phyloP scores from a whole-genome alignment of 1,140 invertebrate genomes.

The Druon quercuslanigerum region DNA sequence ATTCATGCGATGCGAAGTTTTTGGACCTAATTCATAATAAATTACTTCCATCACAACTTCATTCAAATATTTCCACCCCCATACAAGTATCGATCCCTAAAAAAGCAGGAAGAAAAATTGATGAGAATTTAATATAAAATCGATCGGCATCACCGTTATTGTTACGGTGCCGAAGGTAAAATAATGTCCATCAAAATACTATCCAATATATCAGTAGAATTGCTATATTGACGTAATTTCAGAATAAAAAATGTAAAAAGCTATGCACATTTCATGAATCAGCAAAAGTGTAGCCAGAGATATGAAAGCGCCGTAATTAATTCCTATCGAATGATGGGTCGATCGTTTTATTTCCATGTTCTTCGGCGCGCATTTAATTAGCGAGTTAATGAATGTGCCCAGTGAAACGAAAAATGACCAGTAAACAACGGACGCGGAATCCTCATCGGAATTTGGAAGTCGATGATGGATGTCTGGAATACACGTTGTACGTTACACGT shows the following conservation, averaged over 20 bases:
- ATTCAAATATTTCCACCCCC: too few relatives aligned
- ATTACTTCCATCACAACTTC: too few relatives aligned
- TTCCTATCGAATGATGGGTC: constrained; percentile 16
- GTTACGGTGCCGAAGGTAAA: too few relatives aligned
- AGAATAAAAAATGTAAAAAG: not conserved
- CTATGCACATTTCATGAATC: not conserved
- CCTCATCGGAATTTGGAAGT: constrained; percentile 9
- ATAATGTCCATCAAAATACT: too few relatives aligned
- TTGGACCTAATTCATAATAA: too few relatives aligned
- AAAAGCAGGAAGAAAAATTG: too few relatives aligned
- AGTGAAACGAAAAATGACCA: constrained; percentile 27
- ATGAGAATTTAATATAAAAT: too few relatives aligned
- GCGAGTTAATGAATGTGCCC: constrained; percentile 20
- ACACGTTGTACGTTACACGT: not conserved
- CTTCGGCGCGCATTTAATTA: constrained; percentile 17
- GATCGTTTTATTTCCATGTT: constrained; percentile 12
- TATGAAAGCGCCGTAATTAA: constrained; percentile 10
- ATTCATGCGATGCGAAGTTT: too few relatives aligned
- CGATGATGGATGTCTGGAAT: constrained; percentile 19
- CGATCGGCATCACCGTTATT: too few relatives aligned
- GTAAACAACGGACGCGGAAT: constrained; percentile 1
- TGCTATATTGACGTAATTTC: too few relatives aligned
- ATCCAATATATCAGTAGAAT: too few relatives aligned
- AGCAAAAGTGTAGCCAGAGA: not conserved
- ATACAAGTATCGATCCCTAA: too few relatives aligned